These are phyloP conservation scores for Alsophila aescularia DNA, from an alignment of 2,888 invertebrate species.

Conservation along the genomic window DNA sequence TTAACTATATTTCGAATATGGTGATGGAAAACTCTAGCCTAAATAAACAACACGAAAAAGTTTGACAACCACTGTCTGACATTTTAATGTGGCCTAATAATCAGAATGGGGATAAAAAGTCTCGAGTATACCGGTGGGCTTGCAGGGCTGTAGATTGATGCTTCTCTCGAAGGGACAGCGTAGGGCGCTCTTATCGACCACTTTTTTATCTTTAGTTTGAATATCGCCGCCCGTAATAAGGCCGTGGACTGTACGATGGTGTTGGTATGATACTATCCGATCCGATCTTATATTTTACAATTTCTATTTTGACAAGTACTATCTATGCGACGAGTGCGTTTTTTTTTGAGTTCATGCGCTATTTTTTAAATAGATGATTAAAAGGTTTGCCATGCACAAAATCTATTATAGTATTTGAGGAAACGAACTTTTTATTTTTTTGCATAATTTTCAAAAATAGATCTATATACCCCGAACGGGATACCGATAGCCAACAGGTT, in stretches of 20 bases:
- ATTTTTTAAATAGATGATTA: too few species aligned
- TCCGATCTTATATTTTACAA: not conserved
- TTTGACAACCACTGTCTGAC: constrained; percentile 64
- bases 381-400: too few species aligned
- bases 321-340: too few species aligned
- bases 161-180: constrained; percentile 51
- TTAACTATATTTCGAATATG: too few species aligned
- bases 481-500: too few species aligned
- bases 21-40: too few species aligned
- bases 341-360: too few species aligned
- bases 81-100: constrained; percentile 83
- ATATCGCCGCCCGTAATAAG: constrained; percentile 78
- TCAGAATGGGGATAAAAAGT: constrained; percentile 72
- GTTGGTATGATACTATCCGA: constrained; percentile 9
- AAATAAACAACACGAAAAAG: constrained; percentile 37
- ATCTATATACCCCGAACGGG: too few species aligned
- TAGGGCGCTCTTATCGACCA: constrained; percentile 59
- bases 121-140: constrained; percentile 75
- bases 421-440: too few species aligned
- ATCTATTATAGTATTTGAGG: too few species aligned
- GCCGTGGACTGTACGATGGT: constrained; percentile 53
- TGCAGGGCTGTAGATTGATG: constrained; percentile 78
- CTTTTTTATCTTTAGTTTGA: constrained; percentile 75
- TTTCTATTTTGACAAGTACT: too few species aligned
- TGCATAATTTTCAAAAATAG: too few species aligned